These are phyloP conservation scores for Pissodes strobi DNA, from an alignment of 1,140 invertebrate species.

Conservation along the genomic window DNA sequence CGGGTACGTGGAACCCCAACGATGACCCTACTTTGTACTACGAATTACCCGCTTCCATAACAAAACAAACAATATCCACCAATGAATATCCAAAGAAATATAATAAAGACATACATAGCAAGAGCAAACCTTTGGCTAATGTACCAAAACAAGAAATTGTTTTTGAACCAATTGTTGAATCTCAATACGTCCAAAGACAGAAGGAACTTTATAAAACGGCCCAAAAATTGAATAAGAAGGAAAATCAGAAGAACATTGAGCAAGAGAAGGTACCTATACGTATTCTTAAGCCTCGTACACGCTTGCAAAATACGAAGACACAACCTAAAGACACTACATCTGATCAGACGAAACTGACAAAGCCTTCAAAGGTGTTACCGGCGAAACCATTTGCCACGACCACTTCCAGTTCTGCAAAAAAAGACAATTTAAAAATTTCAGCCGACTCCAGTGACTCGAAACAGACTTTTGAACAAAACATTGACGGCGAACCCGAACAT, in stretches of 20 bases:
- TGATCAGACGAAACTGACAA: conserved; percentile 9
- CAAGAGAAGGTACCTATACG: conserved; percentile 28
- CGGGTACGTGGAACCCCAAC: conserved; percentile 50
- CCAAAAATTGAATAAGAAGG: conserved; percentile 46
- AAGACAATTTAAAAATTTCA: background rate
- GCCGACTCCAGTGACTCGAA: conserved; percentile 2
- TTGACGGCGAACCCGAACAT: background rate
- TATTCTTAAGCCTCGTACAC: background rate
- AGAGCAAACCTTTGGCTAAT: conserved; percentile 46
- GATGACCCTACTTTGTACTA: conserved; percentile 53
- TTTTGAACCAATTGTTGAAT: conserved; percentile 41
- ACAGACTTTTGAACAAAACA: conserved; percentile 1
- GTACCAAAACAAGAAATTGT: conserved; percentile 48
- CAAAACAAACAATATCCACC: conserved; percentile 42
- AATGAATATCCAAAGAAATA: conserved; percentile 52
- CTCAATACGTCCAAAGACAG: conserved; percentile 42
- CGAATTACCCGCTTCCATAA: conserved; percentile 42
- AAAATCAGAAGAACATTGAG: conserved; percentile 48
- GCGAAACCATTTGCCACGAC: background rate
- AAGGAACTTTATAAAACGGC: conserved; percentile 48
- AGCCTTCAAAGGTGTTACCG: background rate
- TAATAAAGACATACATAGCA: conserved; percentile 49
- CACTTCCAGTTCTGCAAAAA: background rate
- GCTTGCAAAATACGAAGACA: background rate
- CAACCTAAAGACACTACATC: conserved; percentile 17